Conservation (phyloP, 2,888 invertebrate genomes). For the Agrochola macilenta region DNA sequence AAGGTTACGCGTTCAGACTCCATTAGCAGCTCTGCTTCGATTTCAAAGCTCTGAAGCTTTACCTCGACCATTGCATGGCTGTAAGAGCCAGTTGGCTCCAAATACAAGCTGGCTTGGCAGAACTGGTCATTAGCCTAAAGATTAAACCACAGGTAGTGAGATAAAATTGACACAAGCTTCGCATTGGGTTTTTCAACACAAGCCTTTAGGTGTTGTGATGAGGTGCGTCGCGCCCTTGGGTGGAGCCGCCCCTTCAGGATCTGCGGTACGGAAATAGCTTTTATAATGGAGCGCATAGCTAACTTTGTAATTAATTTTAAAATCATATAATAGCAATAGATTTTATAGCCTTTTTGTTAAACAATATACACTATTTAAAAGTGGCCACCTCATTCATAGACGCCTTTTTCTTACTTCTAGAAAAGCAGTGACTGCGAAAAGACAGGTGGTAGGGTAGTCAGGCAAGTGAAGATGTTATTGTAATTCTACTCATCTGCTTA, state of each 20-base stretch:
- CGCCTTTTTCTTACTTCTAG: conserved; percentile 6
- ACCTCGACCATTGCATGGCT: background rate
- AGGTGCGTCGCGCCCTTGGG: conserved; percentile 2
- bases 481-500: conserved; percentile 34
- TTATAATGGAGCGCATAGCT: conserved; percentile 16
- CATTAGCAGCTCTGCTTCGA: background rate
- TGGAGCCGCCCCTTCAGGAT: conserved; percentile 14
- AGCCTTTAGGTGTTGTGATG: background rate
- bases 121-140: background rate
- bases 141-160: background rate
- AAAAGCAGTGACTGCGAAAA: conserved; percentile 10
- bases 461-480: conserved; percentile 39
- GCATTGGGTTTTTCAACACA: too few relatives aligned
- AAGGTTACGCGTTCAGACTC: background rate
- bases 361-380: conserved; percentile 19
- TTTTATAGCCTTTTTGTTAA: conserved; percentile 39
- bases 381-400: conserved; percentile 16
- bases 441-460: conserved; percentile 7
- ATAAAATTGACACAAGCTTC: background rate
- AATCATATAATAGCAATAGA: conserved; percentile 29
- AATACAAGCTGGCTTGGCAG: background rate
- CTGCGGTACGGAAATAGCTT: conserved; percentile 25
- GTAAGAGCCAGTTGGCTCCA: background rate
- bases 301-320: conserved; percentile 27
- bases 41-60: background rate